Base-by-base conservation (phyloP, 2,888 invertebrate species). In the Agrotis clavis region DNA sequence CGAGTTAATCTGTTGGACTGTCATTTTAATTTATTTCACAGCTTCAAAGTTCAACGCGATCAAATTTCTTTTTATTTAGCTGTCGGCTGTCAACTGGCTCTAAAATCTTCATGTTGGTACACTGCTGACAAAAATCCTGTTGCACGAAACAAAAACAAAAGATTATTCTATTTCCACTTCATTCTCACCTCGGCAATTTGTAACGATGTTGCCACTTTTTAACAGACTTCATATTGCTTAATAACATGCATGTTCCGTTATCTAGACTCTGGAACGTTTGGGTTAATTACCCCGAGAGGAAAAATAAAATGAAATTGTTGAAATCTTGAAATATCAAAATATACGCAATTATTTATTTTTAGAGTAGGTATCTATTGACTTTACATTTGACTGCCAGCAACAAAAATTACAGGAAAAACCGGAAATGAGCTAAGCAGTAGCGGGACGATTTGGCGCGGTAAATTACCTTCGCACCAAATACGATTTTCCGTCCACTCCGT, bases 1-100 rank as follows among this genome's bases (percentile, higher is more conserved):
- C 89, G 96, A 94, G 93, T 91, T 95, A 90, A 94, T 91, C 91
- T 94, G 96, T 88, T 96, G 96, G 91, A 96, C 96, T 96, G 96
- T 96, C 96, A 96, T 96, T 96, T 95, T 96, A 95, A 95, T 95
- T 96, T 96, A 95, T 96, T 96, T 96, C 92, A 91, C 92, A 86
- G 91, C 94, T 91, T 89, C 93, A 92, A 93, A 93, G 93, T 93
- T 94, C 92, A 94, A 92, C 90, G 88, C 92, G 92, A 94, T 92
- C 92, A 91, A 93, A 92, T 92, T 94, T 92, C 87, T 93, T 94
- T 93, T 92, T 92, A 90, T 90, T 92, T 89, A 90, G 87, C 90
- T 92, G 92, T 83, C 80, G 83, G 51, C 81, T 90, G 90, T 89
- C 90, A 90, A 77, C 77, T 62, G 51, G 72, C 75, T 79, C 74